A percentile compares a stretch with the other conserved stretches of the same genome.
phyloP scores from a whole-genome alignment of 2,888 invertebrate species.

The Empis livida region DNA sequence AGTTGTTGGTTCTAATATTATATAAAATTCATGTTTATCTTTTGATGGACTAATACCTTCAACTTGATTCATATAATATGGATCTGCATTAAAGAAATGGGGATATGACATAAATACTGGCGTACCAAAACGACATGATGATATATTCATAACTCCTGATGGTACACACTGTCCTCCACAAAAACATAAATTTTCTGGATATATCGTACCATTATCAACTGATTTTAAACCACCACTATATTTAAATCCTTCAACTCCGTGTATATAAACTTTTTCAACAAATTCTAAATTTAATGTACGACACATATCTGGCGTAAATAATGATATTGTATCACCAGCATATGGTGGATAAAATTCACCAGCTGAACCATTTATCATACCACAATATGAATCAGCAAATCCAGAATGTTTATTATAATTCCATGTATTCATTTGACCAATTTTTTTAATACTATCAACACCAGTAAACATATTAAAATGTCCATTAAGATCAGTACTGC shows the following conservation, averaged over 20 bases:
- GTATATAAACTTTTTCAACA: conserved; percentile 41
- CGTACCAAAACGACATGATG: conserved; percentile 62
- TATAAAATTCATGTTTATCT: conserved; percentile 58
- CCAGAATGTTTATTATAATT: conserved; percentile 48
- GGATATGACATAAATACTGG: conserved; percentile 77
- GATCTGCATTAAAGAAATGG: conserved; percentile 69
- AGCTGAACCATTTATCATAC: conserved; percentile 53
- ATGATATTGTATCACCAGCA: conserved; percentile 42
- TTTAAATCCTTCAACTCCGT: conserved; percentile 51
- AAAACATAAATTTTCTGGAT: conserved; percentile 52
- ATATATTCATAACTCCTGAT: conserved; percentile 63
- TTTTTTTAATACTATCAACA: conserved; percentile 40
- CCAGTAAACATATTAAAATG: conserved; percentile 66
- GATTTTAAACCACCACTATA: conserved; percentile 50
- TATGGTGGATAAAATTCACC: conserved; percentile 69
- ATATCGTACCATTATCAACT: conserved; percentile 53
- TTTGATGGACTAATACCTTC: conserved; percentile 55
- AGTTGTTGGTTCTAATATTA: conserved; percentile 60
- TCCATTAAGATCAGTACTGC: conserved; percentile 58
- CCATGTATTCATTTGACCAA: conserved; percentile 62
- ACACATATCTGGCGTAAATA: conserved; percentile 68
- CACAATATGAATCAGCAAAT: conserved; percentile 42
- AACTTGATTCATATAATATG: conserved; percentile 46
- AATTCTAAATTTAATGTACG: conserved; percentile 51
- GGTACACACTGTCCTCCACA: conserved; percentile 61